Base-by-base conservation (phyloP, 2,113 vertebrate species). In the Chloroceryle aenea region DNA sequence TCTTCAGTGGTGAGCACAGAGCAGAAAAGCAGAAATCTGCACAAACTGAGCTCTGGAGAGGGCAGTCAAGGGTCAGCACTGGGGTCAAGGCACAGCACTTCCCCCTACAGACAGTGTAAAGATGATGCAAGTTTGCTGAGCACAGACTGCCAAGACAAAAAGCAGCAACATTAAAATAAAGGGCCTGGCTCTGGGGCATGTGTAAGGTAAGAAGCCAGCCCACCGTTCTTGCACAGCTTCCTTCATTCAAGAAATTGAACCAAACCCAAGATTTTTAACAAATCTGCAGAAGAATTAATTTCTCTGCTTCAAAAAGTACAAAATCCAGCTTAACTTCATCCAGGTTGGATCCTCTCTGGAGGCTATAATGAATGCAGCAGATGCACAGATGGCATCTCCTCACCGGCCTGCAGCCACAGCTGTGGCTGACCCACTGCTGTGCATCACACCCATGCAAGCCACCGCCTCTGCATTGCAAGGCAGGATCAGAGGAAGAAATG, bases 391-490 rank as follows among this genome's bases (percentile, higher is more conserved):
- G 5, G 63, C 9, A 2, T 5, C 36, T 45, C 36, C 34, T 9
- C 1, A 0, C 7, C 12, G 1, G 32, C 9, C 55, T 7, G 1
- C 52, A 21, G 48, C 32, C 59, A 2, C 91, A 85, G 76, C 77
- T 72, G 67, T 1, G 2, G 32, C 56, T 47, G 80, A 11, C 2
- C 0, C 5, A 3, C 64, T 6, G 62, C 55, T 16, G 30, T 4
- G 67, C 61, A 47, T 74, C 64, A 2, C 45, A 20, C n/a, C 74
- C 30, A 2, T 22, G 30, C 14, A 1, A 53, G 63, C 2, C 1
- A 19, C 53, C 14, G 0, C 66, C 77, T 66, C 74, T 12, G 1
- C 4, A 1, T 0, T 18, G 53, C 34, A 5, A 18, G 20, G 50
- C 19, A 27, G 32, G 34, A 14, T 4, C 2, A 0, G 9, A 6